Evolutionary conservation across 1,140 invertebrate genomes (phyloP), one percentile per base, ranked within the genome.

Genomic region (Drosophila repleta): DNA sequence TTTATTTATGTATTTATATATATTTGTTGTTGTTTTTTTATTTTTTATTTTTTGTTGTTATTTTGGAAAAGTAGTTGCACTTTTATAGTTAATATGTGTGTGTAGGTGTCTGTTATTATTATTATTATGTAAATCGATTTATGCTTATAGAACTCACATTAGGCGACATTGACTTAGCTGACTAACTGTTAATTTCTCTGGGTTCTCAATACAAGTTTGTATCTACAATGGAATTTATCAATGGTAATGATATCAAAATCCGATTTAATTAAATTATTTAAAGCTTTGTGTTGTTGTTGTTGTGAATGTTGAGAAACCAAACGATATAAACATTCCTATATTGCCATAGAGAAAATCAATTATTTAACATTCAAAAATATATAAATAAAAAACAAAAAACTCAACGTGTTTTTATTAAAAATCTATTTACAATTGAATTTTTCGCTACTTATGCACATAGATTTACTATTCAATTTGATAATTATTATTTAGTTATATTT

Each of bases 211-310:
- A 87, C 62, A 71, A 58, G 37, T 66, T 26, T 77, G 79, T 87
- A 88, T 87, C 83, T 87, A 88, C 83, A 87, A 88, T 87, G 83
- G 79, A 87, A 70, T 77, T 63, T 58, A 67, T 63, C 69, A 74
- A 77, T 77, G 76, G 67, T 69, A 79, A 79, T 88, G 82, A 79
- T 87, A 87, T 87, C 75, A 83, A 88, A 85, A 88, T 73, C 68
- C 72, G 49, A 74, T 67, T 69, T 90, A 81, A 90, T 90, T 90
- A 90, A 90, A 88, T 90, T 90, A 90, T 81, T 90, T 90, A 90
- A 90, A 90, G 88, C 88, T 90, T 90, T 76, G 26, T 73, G 35
- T 62, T n/a, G n/a, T n/a, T n/a, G n/a, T n/a, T n/a, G 4, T 57
- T 58, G n/a, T 74, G 11, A 15, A 7, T 7, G 8, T n/a, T 58